Percentiles rank a stretch among this genome's conserved stretches.
These are phyloP conservation scores for Cryptotis parvus DNA, from an alignment of 2,113 vertebrate species.

Conservation along the genomic window DNA sequence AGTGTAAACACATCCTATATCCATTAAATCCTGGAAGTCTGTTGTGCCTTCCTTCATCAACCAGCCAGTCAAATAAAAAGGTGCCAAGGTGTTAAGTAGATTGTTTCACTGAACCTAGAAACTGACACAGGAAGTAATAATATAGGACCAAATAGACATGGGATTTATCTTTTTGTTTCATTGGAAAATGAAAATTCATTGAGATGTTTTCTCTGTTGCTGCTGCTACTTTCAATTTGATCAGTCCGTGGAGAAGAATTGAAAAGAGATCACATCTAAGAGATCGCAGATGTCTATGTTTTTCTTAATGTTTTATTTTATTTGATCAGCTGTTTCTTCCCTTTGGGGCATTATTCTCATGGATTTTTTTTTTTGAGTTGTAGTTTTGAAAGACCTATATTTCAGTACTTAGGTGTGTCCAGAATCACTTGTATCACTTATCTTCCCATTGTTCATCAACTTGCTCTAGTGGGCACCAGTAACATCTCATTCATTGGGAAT, in stretches of 20 bases:
- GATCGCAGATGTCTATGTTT: neutral
- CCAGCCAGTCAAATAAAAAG: no score
- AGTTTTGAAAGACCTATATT: conserved; percentile 36
- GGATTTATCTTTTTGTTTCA: conserved; percentile 7
- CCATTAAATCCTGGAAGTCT: neutral
- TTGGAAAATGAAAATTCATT: conserved; percentile 20
- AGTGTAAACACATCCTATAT: neutral
- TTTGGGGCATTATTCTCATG: conserved; percentile 25
- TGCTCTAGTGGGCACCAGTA: no score
- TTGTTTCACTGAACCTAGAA: conserved; percentile 22
- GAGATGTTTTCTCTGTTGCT: neutral
- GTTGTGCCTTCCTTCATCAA: neutral
- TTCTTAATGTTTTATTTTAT: neutral
- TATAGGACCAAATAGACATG: neutral
- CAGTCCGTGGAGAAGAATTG: neutral
- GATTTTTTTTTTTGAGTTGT: conserved; percentile 23
- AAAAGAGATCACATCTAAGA: neutral
- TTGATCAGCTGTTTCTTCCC: neutral
- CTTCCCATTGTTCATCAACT: no score
- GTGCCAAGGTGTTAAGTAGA: neutral
- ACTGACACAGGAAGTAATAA: conserved; percentile 20
- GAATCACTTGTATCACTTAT: no score
- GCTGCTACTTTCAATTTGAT: neutral
- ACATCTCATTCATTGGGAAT: no score
- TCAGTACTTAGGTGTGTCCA: neutral